Conservation (phyloP, 2,888 invertebrate species). For the Acrobasis repandana region DNA sequence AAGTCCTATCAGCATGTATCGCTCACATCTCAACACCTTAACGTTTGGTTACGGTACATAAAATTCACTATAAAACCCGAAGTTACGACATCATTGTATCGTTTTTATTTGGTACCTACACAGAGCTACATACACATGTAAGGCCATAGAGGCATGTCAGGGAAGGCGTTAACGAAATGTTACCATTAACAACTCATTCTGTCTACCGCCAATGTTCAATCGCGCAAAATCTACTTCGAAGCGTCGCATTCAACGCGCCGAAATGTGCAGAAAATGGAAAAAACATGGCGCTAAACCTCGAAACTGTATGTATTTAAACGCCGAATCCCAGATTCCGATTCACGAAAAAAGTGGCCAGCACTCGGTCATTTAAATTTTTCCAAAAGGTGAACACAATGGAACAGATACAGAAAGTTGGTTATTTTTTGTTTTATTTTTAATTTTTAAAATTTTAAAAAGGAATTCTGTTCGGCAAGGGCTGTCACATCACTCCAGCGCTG, state of each 20-base stretch:
- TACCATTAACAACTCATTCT: constrained; percentile 79
- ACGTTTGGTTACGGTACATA: constrained; percentile 19
- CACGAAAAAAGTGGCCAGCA: constrained; percentile 71
- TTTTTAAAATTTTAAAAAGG: constrained; percentile 74
- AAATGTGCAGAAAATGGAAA: constrained; percentile 81
- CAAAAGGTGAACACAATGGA: constrained; percentile 83
- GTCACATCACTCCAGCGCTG: constrained; percentile 82
- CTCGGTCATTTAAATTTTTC: constrained; percentile 80
- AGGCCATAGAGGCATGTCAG: constrained; percentile 41
- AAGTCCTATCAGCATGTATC: neutral
- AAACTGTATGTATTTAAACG: constrained; percentile 82
- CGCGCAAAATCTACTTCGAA: constrained; percentile 74
- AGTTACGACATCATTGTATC: constrained; percentile 7
- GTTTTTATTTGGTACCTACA: constrained; percentile 1
- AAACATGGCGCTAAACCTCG: constrained; percentile 83
- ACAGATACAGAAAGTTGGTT: constrained; percentile 68
- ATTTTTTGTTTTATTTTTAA: constrained; percentile 71
- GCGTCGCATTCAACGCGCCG: constrained; percentile 65
- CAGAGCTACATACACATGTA: constrained; percentile 9
- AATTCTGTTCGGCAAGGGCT: constrained; percentile 79
- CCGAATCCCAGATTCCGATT: constrained; percentile 73
- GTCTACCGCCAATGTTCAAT: constrained; percentile 73
- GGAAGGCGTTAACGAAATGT: constrained; percentile 57
- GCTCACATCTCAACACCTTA: constrained; percentile 6
- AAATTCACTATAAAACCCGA: constrained; percentile 9